Evolutionary conservation across 1,140 invertebrate genomes (phyloP).

Genomic region (Heliothis subflexa): DNA sequence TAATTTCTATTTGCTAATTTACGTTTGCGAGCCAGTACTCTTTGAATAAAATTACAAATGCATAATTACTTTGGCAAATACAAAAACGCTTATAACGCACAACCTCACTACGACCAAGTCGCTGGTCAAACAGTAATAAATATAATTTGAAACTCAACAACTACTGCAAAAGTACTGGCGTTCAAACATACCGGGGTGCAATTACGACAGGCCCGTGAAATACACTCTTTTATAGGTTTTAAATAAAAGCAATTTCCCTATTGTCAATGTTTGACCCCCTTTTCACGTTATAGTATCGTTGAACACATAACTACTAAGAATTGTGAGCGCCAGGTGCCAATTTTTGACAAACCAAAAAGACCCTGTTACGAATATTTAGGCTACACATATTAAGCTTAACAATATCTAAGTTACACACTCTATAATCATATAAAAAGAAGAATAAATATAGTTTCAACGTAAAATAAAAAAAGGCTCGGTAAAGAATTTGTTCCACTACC

Average conservation of each 20-base stretch:
- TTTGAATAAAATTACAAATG: slow-evolving; percentile 76
- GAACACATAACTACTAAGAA: slow-evolving; percentile 63
- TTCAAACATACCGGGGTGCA: slow-evolving; percentile 61
- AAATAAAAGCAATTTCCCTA: slow-evolving; percentile 76
- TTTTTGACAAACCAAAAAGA: slow-evolving; percentile 78
- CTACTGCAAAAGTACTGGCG: slow-evolving; percentile 68
- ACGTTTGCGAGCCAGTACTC: slow-evolving; percentile 72
- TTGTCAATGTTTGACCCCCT: slow-evolving; percentile 57
- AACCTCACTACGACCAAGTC: slow-evolving; percentile 60
- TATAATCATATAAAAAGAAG: slow-evolving; percentile 50
- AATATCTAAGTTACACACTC: slow-evolving; percentile 62
- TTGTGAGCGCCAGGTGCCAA: slow-evolving; percentile 70
- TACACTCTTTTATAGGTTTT: slow-evolving; percentile 71
- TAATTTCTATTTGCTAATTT: slow-evolving; percentile 60
- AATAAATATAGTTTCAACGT: slow-evolving; percentile 19
- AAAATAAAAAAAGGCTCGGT: slow-evolving; percentile 17
- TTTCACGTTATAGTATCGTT: slow-evolving; percentile 60
- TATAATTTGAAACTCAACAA: slow-evolving; percentile 72
- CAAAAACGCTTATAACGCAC: slow-evolving; percentile 59
- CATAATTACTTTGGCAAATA: slow-evolving; percentile 81
- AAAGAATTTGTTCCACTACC: slow-evolving; percentile 22
- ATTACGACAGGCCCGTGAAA: slow-evolving; percentile 59
- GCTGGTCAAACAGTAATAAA: slow-evolving; percentile 65
- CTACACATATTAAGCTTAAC: slow-evolving; percentile 63
- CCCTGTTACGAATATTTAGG: slow-evolving; percentile 70